Percentiles rank a stretch among this genome's conserved stretches.
These are phyloP conservation scores for Arctocebus calabarensis DNA, from an alignment of 2,797 vertebrate species.

Conservation along the genomic window DNA sequence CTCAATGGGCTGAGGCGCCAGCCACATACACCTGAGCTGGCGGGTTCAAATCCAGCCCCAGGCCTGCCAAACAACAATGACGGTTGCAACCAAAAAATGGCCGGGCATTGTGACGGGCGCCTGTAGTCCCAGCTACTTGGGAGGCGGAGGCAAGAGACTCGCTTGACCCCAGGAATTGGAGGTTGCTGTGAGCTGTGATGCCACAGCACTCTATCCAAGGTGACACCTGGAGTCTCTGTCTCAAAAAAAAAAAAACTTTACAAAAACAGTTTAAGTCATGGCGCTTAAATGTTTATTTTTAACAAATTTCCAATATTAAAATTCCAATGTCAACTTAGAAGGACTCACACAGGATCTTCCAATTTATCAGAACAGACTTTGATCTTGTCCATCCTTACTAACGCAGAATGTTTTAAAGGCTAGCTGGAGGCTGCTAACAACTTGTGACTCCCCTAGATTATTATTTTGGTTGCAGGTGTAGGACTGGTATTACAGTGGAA, in stretches of 20 bases:
- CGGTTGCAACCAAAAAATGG: too few relatives aligned
- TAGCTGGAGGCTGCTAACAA: constrained; percentile 12
- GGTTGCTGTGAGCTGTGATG: too few relatives aligned
- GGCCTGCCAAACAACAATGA: too few relatives aligned
- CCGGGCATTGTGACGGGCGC: too few relatives aligned
- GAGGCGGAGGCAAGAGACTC: too few relatives aligned
- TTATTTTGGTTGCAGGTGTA: neutral
- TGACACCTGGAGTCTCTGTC: too few relatives aligned
- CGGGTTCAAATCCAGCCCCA: too few relatives aligned
- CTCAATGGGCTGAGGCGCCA: too few relatives aligned
- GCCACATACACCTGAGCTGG: too few relatives aligned
- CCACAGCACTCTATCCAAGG: too few relatives aligned
- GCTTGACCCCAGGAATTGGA: too few relatives aligned
- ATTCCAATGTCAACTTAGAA: constrained; percentile 53
- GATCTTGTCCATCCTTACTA: constrained; percentile 4
- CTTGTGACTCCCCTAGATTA: neutral
- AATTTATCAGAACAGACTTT: constrained; percentile 41
- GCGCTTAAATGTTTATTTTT: constrained; percentile 27
- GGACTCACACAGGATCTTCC: neutral
- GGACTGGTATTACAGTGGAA: constrained; percentile 2
- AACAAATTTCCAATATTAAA: constrained; percentile 58
- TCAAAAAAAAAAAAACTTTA: constrained; percentile 38
- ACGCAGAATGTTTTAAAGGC: neutral
- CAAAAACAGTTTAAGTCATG: neutral
- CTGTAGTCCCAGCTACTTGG: too few relatives aligned